phyloP scores from a whole-genome alignment of 1,140 invertebrate genomes.

The Rhizoglyphus robini region DNA sequence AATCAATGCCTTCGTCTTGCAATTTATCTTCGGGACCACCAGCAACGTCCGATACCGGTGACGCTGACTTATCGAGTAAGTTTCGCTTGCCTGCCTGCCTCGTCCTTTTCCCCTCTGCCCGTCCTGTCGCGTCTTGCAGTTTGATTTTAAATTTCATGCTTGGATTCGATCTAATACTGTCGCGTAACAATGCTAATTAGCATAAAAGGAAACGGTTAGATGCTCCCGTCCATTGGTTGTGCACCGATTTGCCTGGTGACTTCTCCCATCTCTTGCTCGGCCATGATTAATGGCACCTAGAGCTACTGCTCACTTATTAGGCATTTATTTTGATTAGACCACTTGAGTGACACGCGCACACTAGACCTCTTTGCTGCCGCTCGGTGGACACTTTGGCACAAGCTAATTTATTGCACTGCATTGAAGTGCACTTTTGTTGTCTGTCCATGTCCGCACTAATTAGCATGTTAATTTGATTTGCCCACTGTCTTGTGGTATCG shows the following conservation, averaged over 20 bases:
- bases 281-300: slow-evolving; percentile 2
- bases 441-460: no score
- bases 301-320: background rate
- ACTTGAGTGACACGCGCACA: no score
- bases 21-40: slow-evolving; percentile 4
- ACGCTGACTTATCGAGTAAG: slow-evolving; percentile 13
- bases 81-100: background rate
- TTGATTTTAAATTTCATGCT: slow-evolving; percentile 11
- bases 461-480: no score
- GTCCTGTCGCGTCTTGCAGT: background rate
- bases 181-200: background rate
- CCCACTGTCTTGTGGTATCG: no score
- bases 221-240: background rate
- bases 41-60: background rate
- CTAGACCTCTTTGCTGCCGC: no score
- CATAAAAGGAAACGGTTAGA: background rate
- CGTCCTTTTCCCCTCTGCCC: background rate
- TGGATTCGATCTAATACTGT: background rate
- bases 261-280: no score
- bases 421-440: no score
- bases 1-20: background rate
- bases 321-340: background rate
- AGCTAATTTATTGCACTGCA: no score
- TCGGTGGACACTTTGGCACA: no score
- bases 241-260: no score